A percentile compares a stretch with the other conserved stretches of the same genome.
phyloP scores from a whole-genome alignment of 2,797 vertebrate species.

The Siniperca obscura region DNA sequence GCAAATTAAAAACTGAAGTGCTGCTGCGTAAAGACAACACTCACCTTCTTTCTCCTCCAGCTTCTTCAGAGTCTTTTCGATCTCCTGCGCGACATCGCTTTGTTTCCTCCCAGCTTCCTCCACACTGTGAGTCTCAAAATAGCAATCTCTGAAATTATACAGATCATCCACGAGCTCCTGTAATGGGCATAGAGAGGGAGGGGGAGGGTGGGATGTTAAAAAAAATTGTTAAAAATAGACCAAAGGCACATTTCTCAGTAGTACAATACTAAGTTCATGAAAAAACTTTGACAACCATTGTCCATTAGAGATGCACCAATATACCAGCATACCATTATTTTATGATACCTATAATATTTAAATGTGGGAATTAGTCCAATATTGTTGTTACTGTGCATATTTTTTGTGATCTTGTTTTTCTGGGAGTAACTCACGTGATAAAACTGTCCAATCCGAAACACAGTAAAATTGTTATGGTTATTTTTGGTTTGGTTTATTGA shows the following conservation, averaged over 20 bases:
- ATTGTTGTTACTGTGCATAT: too few relatives aligned
- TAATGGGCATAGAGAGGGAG: not conserved
- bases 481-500: not conserved
- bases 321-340: too few relatives aligned
- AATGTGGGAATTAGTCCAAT: too few relatives aligned
- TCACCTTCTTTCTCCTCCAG: constrained; percentile 88
- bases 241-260: not conserved
- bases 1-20: not conserved
- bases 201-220: too few relatives aligned
- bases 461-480: not conserved
- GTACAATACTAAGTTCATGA: not conserved
- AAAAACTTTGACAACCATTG: not conserved
- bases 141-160: constrained; percentile 90
- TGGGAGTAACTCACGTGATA: not conserved
- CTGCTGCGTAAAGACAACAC: not conserved
- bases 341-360: too few relatives aligned
- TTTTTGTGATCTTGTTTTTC: constrained; percentile 2
- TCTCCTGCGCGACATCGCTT: constrained; percentile 85
- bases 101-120: constrained; percentile 89
- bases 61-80: constrained; percentile 84
- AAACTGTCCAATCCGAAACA: not conserved
- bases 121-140: constrained; percentile 90
- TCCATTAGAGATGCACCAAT: not conserved
- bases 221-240: constrained; percentile 11
- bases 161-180: constrained; percentile 91